Percentiles rank a stretch among this genome's conserved stretches.
phyloP scores from a whole-genome alignment of 2,113 vertebrate genomes.

The Ploceus nigricollis region DNA sequence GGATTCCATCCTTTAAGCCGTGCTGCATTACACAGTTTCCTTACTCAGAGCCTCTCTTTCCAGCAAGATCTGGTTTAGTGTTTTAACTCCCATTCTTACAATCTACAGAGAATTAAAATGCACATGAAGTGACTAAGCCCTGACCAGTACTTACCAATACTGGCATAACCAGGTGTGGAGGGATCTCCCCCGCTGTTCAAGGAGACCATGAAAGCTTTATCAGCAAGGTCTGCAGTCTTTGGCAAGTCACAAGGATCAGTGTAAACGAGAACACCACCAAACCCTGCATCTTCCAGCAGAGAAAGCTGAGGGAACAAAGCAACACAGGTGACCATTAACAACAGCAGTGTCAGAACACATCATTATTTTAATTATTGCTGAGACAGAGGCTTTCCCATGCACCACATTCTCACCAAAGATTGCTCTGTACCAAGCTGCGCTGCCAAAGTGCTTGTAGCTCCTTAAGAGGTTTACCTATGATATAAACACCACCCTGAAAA shows the following conservation, averaged over 20 bases:
- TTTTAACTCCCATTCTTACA: background rate
- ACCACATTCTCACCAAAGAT: background rate
- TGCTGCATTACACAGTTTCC: background rate
- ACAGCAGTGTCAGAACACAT: background rate
- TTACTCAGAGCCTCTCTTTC: background rate
- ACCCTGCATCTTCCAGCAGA: constrained; percentile 83
- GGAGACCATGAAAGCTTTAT: constrained; percentile 84
- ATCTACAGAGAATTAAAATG: background rate
- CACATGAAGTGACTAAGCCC: background rate
- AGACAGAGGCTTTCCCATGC: background rate
- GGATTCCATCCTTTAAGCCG: background rate
- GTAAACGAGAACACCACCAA: constrained; percentile 87
- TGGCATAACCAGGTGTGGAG: constrained; percentile 78
- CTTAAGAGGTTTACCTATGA: background rate
- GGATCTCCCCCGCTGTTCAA: constrained; percentile 87
- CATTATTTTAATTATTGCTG: background rate
- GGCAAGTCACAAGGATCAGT: constrained; percentile 88
- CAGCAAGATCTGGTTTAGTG: background rate
- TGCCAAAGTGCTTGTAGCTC: background rate
- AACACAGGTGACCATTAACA: background rate
- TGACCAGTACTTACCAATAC: constrained; percentile 74
- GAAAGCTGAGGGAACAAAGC: constrained; percentile 77
- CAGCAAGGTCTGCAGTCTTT: constrained; percentile 53
- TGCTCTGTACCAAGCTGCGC: background rate
- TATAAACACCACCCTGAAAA: background rate